Conservation (phyloP, 1,140 invertebrate species). For the Pogonognathellus flavescens region DNA sequence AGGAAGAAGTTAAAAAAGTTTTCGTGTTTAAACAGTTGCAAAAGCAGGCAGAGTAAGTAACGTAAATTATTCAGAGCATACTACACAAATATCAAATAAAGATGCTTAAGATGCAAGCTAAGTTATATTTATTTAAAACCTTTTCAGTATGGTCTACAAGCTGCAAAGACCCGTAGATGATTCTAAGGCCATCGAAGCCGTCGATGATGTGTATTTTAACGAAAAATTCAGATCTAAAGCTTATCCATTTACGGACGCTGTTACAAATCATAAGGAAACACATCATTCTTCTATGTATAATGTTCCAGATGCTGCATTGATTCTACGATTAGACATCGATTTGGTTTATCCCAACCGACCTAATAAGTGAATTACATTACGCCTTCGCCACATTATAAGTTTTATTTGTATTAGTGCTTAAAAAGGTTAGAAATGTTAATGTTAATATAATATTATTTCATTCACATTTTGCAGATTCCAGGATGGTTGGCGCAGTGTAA, state of each 20-base stretch:
- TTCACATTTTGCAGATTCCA: slow-evolving; percentile 18
- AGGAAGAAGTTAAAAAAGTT: slow-evolving; percentile 79
- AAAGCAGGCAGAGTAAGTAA: slow-evolving; percentile 8
- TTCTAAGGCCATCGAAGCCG: slow-evolving; percentile 73
- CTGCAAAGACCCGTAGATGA: slow-evolving; percentile 72
- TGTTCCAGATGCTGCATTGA: slow-evolving; percentile 76
- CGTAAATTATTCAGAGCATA: background rate
- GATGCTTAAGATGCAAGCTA: no score
- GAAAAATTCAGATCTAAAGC: slow-evolving; percentile 76
- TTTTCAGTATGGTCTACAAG: slow-evolving; percentile 52
- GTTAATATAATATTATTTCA: no score
- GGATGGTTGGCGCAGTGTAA: slow-evolving; percentile 60
- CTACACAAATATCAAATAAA: no score
- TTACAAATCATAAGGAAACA: slow-evolving; percentile 80
- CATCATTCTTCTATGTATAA: slow-evolving; percentile 84
- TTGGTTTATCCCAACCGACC: slow-evolving; percentile 62
- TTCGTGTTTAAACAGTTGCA: background rate
- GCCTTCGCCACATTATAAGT: background rate
- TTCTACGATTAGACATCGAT: slow-evolving; percentile 66
- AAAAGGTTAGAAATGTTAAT: no score
- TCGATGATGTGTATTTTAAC: slow-evolving; percentile 79
- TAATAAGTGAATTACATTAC: slow-evolving; percentile 58
- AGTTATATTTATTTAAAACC: slow-evolving; percentile 17
- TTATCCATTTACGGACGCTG: slow-evolving; percentile 80
- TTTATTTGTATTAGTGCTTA: no score